Conservation (phyloP, 2,113 vertebrate species). For the Heptranchias perlo region DNA sequence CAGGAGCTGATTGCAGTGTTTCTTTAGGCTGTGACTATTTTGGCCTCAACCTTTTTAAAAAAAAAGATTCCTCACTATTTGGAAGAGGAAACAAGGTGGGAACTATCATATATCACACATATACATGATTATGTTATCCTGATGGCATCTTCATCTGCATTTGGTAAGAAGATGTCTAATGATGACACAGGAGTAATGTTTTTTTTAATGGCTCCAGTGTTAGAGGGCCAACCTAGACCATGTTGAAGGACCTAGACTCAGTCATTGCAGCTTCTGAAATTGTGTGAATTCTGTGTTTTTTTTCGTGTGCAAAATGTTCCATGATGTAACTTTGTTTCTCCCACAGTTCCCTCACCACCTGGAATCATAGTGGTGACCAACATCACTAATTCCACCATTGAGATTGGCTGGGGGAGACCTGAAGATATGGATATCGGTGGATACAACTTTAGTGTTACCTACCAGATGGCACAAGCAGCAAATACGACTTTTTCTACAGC, state of each 20-base stretch:
- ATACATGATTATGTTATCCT: too few species aligned
- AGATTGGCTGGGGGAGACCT: background rate
- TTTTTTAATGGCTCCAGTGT: too few species aligned
- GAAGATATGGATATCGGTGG: background rate
- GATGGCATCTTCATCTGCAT: too few species aligned
- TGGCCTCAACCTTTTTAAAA: too few species aligned
- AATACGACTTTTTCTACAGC: accelerated
- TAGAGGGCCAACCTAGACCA: too few species aligned
- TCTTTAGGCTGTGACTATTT: too few species aligned
- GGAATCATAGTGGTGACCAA: background rate
- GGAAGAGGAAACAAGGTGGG: too few species aligned
- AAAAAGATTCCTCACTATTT: too few species aligned
- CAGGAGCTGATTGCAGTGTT: too few species aligned
- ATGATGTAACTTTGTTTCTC: background rate
- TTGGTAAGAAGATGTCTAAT: too few species aligned
- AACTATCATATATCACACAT: too few species aligned
- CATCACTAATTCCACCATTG: background rate
- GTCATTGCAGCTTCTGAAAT: background rate
- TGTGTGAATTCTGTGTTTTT: background rate
- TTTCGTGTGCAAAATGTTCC: background rate
- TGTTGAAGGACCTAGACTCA: background rate
- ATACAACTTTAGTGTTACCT: background rate
- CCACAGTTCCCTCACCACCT: conserved; percentile 5
- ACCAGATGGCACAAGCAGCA: background rate
- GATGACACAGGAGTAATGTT: too few species aligned